A percentile compares a stretch with the other conserved stretches of the same genome.
These are phyloP conservation scores for Halichoeres trimaculatus DNA, from an alignment of 2,113 vertebrate species.

Conservation along the genomic window DNA sequence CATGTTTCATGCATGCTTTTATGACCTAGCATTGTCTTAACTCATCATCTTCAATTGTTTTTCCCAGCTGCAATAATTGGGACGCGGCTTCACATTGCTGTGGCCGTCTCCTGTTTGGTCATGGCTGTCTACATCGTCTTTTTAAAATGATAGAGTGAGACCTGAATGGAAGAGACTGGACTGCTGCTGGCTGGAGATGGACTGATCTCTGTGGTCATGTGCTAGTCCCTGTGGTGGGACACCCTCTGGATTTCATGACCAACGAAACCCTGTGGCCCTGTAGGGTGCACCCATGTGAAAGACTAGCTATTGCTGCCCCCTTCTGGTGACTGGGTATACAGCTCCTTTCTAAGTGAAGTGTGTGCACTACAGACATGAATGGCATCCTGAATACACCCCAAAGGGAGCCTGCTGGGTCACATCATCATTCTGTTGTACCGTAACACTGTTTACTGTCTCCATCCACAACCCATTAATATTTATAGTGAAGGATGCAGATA, in stretches of 20 bases:
- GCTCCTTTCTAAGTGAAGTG: slow-evolving; percentile 27
- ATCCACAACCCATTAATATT: slow-evolving; percentile 46
- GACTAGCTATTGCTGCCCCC: slow-evolving; percentile 58
- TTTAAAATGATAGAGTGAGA: slow-evolving; percentile 86
- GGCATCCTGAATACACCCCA: slow-evolving; percentile 31
- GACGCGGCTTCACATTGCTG: slow-evolving; percentile 89
- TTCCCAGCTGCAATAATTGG: slow-evolving; percentile 91
- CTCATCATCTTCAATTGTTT: not conserved
- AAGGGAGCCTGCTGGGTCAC: slow-evolving; percentile 24
- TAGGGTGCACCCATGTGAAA: slow-evolving; percentile 40
- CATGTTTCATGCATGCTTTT: not conserved
- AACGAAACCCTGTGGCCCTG: slow-evolving; percentile 25
- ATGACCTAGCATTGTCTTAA: not conserved
- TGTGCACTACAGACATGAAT: slow-evolving; percentile 49
- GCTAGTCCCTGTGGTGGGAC: slow-evolving; percentile 49
- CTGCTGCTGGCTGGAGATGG: slow-evolving; percentile 24
- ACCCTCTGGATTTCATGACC: slow-evolving; percentile 47
- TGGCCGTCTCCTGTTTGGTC: slow-evolving; percentile 87
- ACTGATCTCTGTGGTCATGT: slow-evolving; percentile 34
- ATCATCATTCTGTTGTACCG: slow-evolving; percentile 41
- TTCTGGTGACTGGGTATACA: slow-evolving; percentile 54
- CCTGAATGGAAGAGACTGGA: slow-evolving; percentile 35
- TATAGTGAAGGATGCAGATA: slow-evolving; percentile 55
- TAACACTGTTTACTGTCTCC: slow-evolving; percentile 42
- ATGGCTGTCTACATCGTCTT: slow-evolving; percentile 94